Evolutionary conservation across 2,888 invertebrate species (phyloP).

Genomic region (Sympetrum striolatum): DNA sequence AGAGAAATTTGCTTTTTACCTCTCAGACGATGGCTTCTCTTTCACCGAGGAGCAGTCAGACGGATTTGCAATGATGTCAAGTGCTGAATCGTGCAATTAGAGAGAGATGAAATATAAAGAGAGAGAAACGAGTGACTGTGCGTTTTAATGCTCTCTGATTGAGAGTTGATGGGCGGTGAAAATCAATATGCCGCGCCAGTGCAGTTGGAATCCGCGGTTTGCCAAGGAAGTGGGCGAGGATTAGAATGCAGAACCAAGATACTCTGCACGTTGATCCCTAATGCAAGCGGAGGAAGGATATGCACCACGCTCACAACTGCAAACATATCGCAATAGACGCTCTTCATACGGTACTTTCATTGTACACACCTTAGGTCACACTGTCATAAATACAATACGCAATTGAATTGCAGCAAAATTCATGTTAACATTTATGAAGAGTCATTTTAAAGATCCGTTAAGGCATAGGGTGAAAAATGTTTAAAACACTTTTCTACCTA

Average conservation of each 20-base stretch:
- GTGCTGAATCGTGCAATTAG: neutral
- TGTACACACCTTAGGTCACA: too few relatives aligned
- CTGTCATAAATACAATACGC: too few relatives aligned
- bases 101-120: neutral
- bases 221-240: neutral
- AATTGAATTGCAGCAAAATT: too few relatives aligned
- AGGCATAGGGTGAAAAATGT: too few relatives aligned
- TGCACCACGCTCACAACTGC: neutral
- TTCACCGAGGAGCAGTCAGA: neutral
- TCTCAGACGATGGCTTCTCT: neutral
- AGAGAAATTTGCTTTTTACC: neutral
- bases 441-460: too few relatives aligned
- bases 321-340: too few relatives aligned
- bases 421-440: too few relatives aligned
- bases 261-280: neutral
- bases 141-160: neutral
- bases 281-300: neutral
- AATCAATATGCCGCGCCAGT: neutral
- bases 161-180: slow-evolving; percentile 16
- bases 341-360: too few relatives aligned
- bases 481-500: too few relatives aligned
- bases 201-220: neutral
- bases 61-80: neutral
- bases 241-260: neutral
- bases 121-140: neutral